Evolutionary conservation across 2,113 vertebrate genomes (phyloP).

Genomic region (Formicarius rufipectus): DNA sequence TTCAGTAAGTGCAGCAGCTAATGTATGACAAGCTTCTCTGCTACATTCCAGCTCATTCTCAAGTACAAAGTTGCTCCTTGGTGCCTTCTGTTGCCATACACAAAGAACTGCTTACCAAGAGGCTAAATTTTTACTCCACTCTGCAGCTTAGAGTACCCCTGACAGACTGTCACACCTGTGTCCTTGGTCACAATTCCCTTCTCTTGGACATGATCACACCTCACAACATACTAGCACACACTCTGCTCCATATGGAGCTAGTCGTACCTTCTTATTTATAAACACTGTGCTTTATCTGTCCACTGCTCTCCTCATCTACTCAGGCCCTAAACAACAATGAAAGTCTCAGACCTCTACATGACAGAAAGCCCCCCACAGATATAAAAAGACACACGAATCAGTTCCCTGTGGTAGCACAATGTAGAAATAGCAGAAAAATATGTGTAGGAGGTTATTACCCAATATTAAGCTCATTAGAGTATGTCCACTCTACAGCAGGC

Average conservation of each 20-base stretch:
- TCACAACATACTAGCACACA: fast-evolving
- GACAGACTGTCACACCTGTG: neutral
- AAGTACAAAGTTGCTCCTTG: neutral
- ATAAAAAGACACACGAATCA: neutral
- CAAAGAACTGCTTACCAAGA: neutral
- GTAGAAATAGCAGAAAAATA: neutral
- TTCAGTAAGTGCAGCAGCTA: neutral
- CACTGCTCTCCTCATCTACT: neutral
- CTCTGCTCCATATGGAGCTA: neutral
- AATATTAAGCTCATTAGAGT: neutral
- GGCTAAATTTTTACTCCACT: neutral
- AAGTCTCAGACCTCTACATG: neutral
- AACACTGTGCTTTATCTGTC: neutral
- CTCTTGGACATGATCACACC: fast-evolving
- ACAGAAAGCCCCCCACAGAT: neutral
- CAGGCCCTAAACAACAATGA: neutral
- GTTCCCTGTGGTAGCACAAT: neutral
- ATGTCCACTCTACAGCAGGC: neutral
- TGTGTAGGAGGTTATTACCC: neutral
- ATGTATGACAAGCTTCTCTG: neutral
- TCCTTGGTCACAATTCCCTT: neutral
- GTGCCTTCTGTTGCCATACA: neutral
- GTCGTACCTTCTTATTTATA: neutral
- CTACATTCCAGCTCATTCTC: neutral
- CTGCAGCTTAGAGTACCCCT: neutral